Percentiles rank a stretch among this genome's conserved stretches.
These are phyloP conservation scores for Periophthalmus modestus DNA, from an alignment of 2,113 vertebrate species.

Conservation along the genomic window DNA sequence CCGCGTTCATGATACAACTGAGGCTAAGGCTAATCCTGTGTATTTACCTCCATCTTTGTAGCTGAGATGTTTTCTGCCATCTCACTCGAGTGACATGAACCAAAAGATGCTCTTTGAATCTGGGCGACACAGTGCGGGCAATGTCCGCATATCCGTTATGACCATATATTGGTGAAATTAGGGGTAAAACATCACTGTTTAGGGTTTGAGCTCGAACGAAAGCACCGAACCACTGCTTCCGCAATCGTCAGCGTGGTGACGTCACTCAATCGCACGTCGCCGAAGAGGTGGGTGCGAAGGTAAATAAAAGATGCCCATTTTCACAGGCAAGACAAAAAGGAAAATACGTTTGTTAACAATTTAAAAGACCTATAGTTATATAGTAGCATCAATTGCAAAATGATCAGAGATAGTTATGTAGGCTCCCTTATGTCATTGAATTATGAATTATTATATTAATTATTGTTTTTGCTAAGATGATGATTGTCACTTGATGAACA, in stretches of 20 bases:
- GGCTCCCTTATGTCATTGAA: too few species aligned
- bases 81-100: constrained; percentile 16
- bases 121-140: not conserved
- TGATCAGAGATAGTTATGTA: too few species aligned
- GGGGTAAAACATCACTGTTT: constrained; percentile 41
- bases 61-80: constrained; percentile 16
- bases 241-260: constrained; percentile 65
- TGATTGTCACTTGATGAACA: too few species aligned
- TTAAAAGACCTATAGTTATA: too few species aligned
- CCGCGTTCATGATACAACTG: not conserved
- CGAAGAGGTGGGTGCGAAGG: too few species aligned
- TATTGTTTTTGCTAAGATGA: too few species aligned
- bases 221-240: constrained; percentile 47
- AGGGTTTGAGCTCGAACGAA: constrained; percentile 33
- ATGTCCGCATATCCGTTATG: not conserved
- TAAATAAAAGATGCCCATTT: too few species aligned
- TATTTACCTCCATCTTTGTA: constrained; percentile 72
- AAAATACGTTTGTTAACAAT: too few species aligned
- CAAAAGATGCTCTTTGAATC: not conserved
- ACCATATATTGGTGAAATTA: not conserved
- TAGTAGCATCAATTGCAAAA: too few species aligned
- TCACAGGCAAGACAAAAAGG: not conserved
- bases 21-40: constrained; percentile 54
- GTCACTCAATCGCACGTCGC: constrained; percentile 9
- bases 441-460: too few species aligned